Base-by-base conservation (phyloP, 2,113 vertebrate genomes). In the Pterophyllum scalare region DNA sequence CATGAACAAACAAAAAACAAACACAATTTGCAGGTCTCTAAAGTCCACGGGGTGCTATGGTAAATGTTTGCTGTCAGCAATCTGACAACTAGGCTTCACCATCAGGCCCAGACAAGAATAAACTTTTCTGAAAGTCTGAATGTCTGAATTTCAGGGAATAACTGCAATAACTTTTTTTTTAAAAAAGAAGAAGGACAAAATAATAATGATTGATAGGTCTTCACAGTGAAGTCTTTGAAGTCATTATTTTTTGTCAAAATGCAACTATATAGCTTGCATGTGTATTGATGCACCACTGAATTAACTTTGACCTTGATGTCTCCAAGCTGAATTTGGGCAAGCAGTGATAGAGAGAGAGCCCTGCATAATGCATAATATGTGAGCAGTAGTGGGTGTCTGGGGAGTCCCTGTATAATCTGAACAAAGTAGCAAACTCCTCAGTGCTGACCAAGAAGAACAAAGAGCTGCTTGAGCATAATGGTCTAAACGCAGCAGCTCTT, bases 281-380 rank as follows among this genome's bases (percentile, higher is more conserved):
- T 14, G 2, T 59, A 28, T 49, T 8, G 17, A 65, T 85, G n/a
- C 60, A 72, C 17, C 2, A 38, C 31, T 62, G 77, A 86, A 89
- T 86, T 83, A 80, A 82, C n/a, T 84, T 58, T 87, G 84, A 84
- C 84, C 82, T 90, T 87, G 78, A 88, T 72, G 59, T 85, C 61
- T 83, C 33, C 28, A 62, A 82, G 31, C 24, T 74, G 14, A 31
- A 60, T 65, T 81, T 65, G 52, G 26, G 3, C 49, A 33, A 46
- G n/a, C 59, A 57, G 56, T 64, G 26, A 56, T 57, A 58, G 24
- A 35, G 6, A 72, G 7, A 31, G 19, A 74, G 60, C 33, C 12
- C 38, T 75, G 75, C 54, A 89, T 85, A 77, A 81, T 91, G 46
- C 26, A 83, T 80, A 35, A 49, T 76, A 81, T 61, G 52, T 76